These are phyloP conservation scores for Megathymus violae DNA, from an alignment of 1,140 invertebrate species.

Conservation along the genomic window DNA sequence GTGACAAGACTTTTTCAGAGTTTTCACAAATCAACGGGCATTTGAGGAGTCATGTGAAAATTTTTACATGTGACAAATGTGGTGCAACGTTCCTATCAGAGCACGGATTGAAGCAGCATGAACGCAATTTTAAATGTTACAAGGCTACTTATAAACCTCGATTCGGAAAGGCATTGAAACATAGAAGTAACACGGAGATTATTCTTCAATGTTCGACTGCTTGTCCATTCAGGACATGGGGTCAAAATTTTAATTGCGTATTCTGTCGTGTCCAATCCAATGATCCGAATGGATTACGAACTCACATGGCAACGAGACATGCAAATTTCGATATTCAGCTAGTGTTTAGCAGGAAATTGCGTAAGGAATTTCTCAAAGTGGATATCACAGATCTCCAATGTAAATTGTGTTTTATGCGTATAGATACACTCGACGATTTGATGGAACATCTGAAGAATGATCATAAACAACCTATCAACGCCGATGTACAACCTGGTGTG, in stretches of 20 bases:
- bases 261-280: constrained; percentile 72
- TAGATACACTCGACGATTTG: constrained; percentile 68
- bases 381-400: constrained; percentile 74
- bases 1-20: constrained; percentile 66
- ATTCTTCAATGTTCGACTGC: constrained; percentile 75
- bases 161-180: constrained; percentile 68
- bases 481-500: constrained; percentile 65
- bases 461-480: constrained; percentile 46
- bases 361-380: constrained; percentile 73
- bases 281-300: constrained; percentile 65
- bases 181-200: constrained; percentile 72
- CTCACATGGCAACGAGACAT: constrained; percentile 68
- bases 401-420: constrained; percentile 68
- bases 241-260: constrained; percentile 74
- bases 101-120: constrained; percentile 70
- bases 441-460: constrained; percentile 65
- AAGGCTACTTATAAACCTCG: constrained; percentile 71
- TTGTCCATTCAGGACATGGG: constrained; percentile 72
- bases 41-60: constrained; percentile 67
- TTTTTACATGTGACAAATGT: constrained; percentile 75
- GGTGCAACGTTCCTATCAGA: constrained; percentile 71
- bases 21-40: constrained; percentile 75
- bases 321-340: constrained; percentile 67
- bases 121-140: constrained; percentile 71
- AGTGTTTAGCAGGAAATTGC: constrained; percentile 68